Percentiles rank a stretch among this genome's conserved stretches.
These are phyloP conservation scores for Micrasema longulum DNA, from an alignment of 1,140 invertebrate species.

Conservation along the genomic window DNA sequence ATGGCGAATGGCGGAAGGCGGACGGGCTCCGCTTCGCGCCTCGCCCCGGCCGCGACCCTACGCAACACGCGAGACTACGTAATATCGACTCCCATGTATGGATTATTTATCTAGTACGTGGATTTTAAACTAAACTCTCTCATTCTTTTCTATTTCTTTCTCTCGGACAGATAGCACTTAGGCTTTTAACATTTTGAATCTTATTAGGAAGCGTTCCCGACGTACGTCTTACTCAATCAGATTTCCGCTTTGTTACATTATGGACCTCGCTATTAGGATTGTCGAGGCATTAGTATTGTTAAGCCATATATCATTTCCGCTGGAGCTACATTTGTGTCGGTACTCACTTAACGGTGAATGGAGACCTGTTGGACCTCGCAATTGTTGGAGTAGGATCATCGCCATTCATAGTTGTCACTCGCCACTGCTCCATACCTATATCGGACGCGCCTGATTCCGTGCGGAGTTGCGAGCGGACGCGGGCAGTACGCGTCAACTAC, in stretches of 20 bases:
- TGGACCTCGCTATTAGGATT: constrained; percentile 11
- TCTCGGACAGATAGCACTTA: too few species aligned
- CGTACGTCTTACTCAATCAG: background rate
- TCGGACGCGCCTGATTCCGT: constrained; percentile 6
- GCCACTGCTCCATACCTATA: constrained; percentile 28
- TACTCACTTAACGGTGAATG: constrained; percentile 35
- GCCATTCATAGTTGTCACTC: constrained; percentile 37
- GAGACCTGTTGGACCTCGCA: constrained; percentile 30
- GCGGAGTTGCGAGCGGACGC: too few species aligned
- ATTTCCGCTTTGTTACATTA: constrained; percentile 9
- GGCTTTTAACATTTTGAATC: too few species aligned
- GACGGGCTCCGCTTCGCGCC: background rate
- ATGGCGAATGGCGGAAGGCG: too few species aligned
- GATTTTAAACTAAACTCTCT: too few species aligned
- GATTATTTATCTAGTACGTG: too few species aligned
- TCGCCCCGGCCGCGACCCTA: background rate
- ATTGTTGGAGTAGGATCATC: constrained; percentile 32
- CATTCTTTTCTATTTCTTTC: too few species aligned
- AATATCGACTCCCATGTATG: background rate
- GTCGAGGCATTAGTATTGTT: constrained; percentile 25
- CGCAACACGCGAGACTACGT: constrained; percentile 9
- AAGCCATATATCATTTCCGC: constrained; percentile 39
- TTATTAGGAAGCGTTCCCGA: too few species aligned
- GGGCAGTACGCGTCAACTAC: background rate
- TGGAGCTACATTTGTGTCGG: constrained; percentile 15